phyloP scores from a whole-genome alignment of 2,888 invertebrate species.

The Bugulina stolonifera region DNA sequence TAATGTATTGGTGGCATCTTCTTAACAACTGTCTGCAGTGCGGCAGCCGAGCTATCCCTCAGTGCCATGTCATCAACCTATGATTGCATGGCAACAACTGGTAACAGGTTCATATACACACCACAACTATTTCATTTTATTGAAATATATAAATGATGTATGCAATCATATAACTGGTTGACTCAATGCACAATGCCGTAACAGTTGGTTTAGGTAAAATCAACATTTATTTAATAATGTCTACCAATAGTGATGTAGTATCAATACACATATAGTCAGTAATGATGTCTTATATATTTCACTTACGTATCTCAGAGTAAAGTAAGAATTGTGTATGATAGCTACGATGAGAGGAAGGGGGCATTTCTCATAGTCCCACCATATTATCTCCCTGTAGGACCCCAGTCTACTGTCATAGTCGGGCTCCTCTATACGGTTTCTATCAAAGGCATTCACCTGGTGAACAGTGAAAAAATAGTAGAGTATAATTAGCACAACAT shows the following conservation, averaged over 20 bases:
- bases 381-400: conserved; percentile 67
- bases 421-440: conserved; percentile 84
- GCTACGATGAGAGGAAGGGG: conserved; percentile 51
- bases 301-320: conserved; percentile 12
- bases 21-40: conserved; percentile 66
- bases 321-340: conserved; percentile 6
- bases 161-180: too few relatives aligned
- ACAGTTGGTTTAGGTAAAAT: too few relatives aligned
- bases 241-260: too few relatives aligned
- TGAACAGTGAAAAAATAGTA: conserved; percentile 32
- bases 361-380: conserved; percentile 55
- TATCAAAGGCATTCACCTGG: conserved; percentile 79
- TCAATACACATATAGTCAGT: too few relatives aligned
- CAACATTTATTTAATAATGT: too few relatives aligned
- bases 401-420: conserved; percentile 77
- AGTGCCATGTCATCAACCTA: conserved; percentile 76
- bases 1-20: conserved; percentile 54
- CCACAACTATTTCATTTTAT: too few relatives aligned
- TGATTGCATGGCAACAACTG: conserved; percentile 29
- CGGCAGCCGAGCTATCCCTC: conserved; percentile 69
- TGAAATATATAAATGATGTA: too few relatives aligned
- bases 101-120: too few relatives aligned
- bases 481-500: too few relatives aligned
- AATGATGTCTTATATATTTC: too few relatives aligned
- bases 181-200: too few relatives aligned